These are phyloP conservation scores for Amphiduros pacificus DNA, from an alignment of 2,888 invertebrate genomes.

Conservation along the genomic window DNA sequence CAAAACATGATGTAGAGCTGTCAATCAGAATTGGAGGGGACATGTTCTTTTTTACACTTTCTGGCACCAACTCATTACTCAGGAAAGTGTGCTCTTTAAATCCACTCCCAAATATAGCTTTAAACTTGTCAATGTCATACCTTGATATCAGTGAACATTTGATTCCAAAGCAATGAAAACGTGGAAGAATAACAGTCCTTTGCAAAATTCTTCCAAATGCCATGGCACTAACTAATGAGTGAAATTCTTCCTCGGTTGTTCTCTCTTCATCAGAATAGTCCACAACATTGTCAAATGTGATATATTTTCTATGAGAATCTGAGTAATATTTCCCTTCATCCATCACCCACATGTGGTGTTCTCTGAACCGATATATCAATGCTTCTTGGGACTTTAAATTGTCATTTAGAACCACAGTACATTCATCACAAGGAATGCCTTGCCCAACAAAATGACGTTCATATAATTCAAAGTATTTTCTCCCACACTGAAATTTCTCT, in stretches of 20 bases:
- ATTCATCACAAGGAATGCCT: slow-evolving; percentile 2
- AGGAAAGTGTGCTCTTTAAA: slow-evolving; percentile 14
- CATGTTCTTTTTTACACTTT: no score
- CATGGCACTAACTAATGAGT: neutral
- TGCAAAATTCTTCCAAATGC: neutral
- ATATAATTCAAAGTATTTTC: slow-evolving; percentile 27
- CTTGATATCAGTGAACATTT: no score
- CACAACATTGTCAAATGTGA: slow-evolving; percentile 27
- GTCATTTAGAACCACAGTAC: slow-evolving; percentile 31
- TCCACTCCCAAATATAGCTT: neutral
- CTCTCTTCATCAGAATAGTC: slow-evolving; percentile 14
- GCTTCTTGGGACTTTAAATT: slow-evolving; percentile 26
- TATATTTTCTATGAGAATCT: slow-evolving; percentile 17
- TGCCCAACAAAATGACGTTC: slow-evolving; percentile 1
- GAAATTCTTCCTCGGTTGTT: no score
- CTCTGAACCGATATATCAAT: slow-evolving; percentile 28
- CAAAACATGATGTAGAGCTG: no score
- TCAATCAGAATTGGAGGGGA: no score
- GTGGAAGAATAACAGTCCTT: slow-evolving; percentile 12
- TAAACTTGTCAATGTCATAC: neutral
- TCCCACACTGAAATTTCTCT: slow-evolving; percentile 26
- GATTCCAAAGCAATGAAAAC: slow-evolving; percentile 12
- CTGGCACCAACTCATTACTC: neutral
- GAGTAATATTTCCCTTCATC: slow-evolving; percentile 27
- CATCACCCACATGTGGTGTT: slow-evolving; percentile 28